Percentiles rank a stretch among this genome's conserved stretches.
phyloP scores from a whole-genome alignment of 2,113 vertebrate genomes.

The Euleptes europaea region DNA sequence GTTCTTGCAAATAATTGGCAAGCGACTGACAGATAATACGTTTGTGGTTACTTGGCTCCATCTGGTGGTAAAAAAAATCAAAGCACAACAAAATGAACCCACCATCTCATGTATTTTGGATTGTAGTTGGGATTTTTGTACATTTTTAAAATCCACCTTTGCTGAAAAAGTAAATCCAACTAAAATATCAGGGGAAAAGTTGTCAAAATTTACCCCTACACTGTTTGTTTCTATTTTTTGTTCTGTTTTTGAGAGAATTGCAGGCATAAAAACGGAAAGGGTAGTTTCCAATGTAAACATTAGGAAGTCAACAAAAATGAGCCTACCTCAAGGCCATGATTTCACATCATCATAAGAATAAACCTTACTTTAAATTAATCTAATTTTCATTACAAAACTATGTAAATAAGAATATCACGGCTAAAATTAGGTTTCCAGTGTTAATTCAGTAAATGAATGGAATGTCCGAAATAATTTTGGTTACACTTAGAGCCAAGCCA shows the following conservation, averaged over 20 bases:
- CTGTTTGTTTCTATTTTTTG: not conserved
- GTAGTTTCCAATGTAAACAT: not conserved
- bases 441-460: not conserved
- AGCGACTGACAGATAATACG: not conserved
- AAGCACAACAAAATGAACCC: not conserved
- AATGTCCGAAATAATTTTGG: too few species aligned
- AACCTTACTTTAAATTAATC: not conserved
- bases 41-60: constrained; percentile 83
- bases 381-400: constrained; percentile 32
- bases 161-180: constrained; percentile 34
- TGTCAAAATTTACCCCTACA: constrained; percentile 27
- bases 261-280: not conserved
- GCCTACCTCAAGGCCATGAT: constrained; percentile 44
- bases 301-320: not conserved
- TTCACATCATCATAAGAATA: constrained; percentile 40
- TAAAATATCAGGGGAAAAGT: not conserved
- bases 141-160: not conserved
- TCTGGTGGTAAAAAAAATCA: constrained; percentile 78
- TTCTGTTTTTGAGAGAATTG: constrained; percentile 30
- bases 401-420: not conserved
- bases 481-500: too few species aligned
- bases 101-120: accelerated
- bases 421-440: not conserved
- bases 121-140: constrained; percentile 21
- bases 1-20: not conserved